phyloP scores from a whole-genome alignment of 1,140 invertebrate genomes.

The Temnothorax nylanderi region DNA sequence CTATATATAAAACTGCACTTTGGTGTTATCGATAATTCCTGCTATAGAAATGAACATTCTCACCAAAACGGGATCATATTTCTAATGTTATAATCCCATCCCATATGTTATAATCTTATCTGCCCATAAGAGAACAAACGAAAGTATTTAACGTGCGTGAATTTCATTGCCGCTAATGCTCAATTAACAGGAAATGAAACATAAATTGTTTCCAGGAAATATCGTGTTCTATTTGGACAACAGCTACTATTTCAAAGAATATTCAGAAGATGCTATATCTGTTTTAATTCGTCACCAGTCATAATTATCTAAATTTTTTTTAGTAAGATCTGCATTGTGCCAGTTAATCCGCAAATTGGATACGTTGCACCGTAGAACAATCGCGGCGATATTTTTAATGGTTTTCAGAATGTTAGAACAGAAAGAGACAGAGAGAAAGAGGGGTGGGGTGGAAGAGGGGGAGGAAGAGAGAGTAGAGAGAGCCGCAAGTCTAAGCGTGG shows the following conservation, averaged over 20 bases:
- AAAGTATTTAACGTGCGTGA: background rate
- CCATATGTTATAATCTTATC: background rate
- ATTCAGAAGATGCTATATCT: background rate
- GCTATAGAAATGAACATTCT: background rate
- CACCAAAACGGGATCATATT: background rate
- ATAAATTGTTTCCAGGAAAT: constrained; percentile 1
- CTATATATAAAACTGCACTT: background rate
- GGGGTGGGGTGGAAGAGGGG: background rate
- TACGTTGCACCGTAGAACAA: background rate
- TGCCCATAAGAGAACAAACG: background rate
- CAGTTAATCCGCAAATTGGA: background rate
- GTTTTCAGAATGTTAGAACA: background rate
- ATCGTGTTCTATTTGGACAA: background rate
- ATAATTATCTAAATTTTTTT: background rate
- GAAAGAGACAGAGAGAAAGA: no score
- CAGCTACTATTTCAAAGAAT: background rate
- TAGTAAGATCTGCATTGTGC: background rate
- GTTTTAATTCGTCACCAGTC: background rate
- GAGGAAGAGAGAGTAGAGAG: background rate
- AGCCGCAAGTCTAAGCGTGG: background rate
- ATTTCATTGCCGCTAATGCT: background rate
- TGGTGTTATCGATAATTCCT: background rate
- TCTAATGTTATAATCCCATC: background rate
- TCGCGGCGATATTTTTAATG: background rate
- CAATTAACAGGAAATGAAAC: background rate